phyloP scores from a whole-genome alignment of 2,797 vertebrate species.

The Myotis findleyi region DNA sequence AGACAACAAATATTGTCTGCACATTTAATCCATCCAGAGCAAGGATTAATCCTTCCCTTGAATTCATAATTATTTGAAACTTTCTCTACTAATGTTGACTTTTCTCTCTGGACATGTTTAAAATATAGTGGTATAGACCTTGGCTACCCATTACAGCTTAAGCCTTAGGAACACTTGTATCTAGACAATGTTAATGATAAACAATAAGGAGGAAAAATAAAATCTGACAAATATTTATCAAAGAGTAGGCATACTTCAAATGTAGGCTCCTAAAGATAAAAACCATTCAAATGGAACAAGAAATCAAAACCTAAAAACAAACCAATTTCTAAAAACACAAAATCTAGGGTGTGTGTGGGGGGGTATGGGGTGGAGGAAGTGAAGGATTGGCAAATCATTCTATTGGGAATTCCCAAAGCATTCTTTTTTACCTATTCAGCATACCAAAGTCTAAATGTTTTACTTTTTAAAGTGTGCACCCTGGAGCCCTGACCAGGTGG shows the following conservation, averaged over 20 bases:
- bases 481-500: neutral
- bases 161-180: neutral
- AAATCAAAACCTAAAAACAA: slow-evolving; percentile 41
- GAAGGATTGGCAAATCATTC: neutral
- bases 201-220: neutral
- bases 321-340: slow-evolving; percentile 5
- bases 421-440: neutral
- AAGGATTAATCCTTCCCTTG: neutral
- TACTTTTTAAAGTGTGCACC: slow-evolving; percentile 32
- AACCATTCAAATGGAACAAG: slow-evolving; percentile 39
- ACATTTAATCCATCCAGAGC: neutral
- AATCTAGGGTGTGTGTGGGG: neutral
- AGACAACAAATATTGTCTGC: neutral
- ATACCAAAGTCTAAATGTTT: slow-evolving; percentile 37
- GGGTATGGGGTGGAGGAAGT: neutral
- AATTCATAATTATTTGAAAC: slow-evolving; percentile 14
- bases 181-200: neutral
- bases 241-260: slow-evolving; percentile 21
- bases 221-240: neutral
- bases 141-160: neutral
- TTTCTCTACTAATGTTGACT: neutral
- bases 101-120: slow-evolving; percentile 2
- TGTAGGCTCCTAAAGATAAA: slow-evolving; percentile 42
- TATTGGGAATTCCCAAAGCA: neutral
- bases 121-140: neutral